Evolutionary conservation across 1,140 invertebrate genomes (phyloP), one percentile per base, ranked within the genome.

Genomic region (Lepidostoma basale): DNA sequence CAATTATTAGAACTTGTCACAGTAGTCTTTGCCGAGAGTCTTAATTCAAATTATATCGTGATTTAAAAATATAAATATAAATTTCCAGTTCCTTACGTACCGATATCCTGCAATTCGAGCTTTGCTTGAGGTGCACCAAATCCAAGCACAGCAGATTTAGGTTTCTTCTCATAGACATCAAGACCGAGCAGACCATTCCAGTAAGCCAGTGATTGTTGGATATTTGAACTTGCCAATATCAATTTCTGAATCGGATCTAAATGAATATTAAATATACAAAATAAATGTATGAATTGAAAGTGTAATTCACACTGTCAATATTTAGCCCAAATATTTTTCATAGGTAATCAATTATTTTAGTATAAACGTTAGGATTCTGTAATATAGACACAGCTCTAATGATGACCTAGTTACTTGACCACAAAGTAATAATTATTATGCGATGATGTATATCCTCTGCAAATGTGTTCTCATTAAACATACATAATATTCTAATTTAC

Each of bases 211-310:
- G 95, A 93, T 68, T 83, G 87, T 28, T 86, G 75, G 49, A 98
- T 80, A 83, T 95, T 87, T 1, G 91, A 94, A 68, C 89, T 90
- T 12, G 91, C 87, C 44, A 98, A 76, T 3, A 88, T 87, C 6
- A 97, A 90, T 83, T 94, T 92, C 60, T 89, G 76, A 0, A 98
- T 88, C 45, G 93, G 93, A 88, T 96, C 93, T 90, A 78, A 62
- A 79, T 71, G 47, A 74, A 67, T 68, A 74, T 36, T 12, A 36
- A 36, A 2, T 36, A n/a, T 36, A 5, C 33, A 36, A 47, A 4
- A 47, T 16, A 20, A 47, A 47, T 20, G 20, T 16, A 20, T 23
- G 20, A 47, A 47, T 23, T 18, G 23, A 0, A 47, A n/a, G n/a
- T n/a, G n/a, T n/a, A n/a, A n/a, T n/a, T n/a, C n/a, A n/a, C n/a